Conservation (phyloP, 2,797 vertebrate species). For the Chelonia mydas region DNA sequence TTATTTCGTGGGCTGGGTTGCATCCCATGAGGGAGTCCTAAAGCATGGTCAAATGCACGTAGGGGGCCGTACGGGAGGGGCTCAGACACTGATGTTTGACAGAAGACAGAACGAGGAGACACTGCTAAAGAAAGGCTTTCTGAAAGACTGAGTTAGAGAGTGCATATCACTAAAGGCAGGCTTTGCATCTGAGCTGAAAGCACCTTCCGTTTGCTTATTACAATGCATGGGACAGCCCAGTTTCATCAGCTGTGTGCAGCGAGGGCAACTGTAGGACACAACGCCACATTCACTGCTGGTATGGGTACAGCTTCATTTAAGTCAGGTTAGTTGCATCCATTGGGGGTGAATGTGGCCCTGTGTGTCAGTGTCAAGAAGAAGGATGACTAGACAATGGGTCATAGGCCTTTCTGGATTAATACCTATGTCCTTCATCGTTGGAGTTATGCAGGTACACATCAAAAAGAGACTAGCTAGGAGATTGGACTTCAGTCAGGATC, state of each 20-base stretch:
- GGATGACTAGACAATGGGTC: fast-evolving
- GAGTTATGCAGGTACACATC: background rate
- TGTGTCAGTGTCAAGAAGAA: background rate
- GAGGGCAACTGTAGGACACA: fast-evolving
- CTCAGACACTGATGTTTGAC: background rate
- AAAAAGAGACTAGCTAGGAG: background rate
- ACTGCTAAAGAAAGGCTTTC: background rate
- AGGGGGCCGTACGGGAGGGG: background rate
- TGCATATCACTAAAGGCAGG: background rate
- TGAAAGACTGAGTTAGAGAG: background rate
- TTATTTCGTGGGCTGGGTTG: background rate
- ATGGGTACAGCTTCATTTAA: fast-evolving
- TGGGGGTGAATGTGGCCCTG: background rate
- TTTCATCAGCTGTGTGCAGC: background rate
- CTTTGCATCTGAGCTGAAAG: background rate
- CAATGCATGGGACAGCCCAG: no score
- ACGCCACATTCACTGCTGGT: fast-evolving
- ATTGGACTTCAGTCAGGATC: background rate
- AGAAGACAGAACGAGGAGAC: background rate
- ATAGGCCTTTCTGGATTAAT: background rate
- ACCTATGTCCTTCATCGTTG: fast-evolving
- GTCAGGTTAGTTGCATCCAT: no score
- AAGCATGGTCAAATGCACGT: background rate
- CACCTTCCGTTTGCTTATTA: background rate
- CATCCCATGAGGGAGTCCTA: background rate